Evolutionary conservation across 2,113 vertebrate genomes (phyloP), one percentile per base, ranked within the genome.

Genomic region (Eublepharis macularius): DNA sequence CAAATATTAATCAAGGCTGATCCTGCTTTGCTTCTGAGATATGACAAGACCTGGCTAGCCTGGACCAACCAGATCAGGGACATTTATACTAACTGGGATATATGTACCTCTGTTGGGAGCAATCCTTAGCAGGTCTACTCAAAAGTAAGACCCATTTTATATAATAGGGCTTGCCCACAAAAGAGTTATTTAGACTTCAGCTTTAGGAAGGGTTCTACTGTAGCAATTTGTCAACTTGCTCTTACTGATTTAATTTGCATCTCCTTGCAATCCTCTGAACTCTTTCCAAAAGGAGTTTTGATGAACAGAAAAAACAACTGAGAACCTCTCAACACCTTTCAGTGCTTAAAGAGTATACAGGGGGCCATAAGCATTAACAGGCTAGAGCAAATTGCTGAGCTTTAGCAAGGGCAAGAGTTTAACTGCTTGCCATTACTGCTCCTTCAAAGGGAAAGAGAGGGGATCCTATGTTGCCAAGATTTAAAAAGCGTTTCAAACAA

Each of bases 401-500:
- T 88, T 81, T 83, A 88, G 73, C 54, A 86, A 63, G 75, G 80
- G 82, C 63, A n/a, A 87, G 5, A 45, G 74, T 86, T 91, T 77
- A 79, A 91, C 54, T 89, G 32, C 79, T 49, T 86, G 82, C 83
- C 1, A 0, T 84, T 87, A 82, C 9, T 87, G 68, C 73, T 70
- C 57, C 83, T 91, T 85, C 83, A 86, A 41, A 87, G 51, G 77
- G 83, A 92, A 88, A 7, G 24, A 77, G 90, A 72, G 34, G 19
- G 80, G 54, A 82, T 51, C 54, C 89, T 86, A 74, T 86, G 85
- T 1, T 80, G 57, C 60, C 34, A 45, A 83, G 29, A 1, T 82
- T 57, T 29, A 65, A 69, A 57, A 75, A 92, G 63, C 80, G 88
- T 43, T 68, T 85, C 83, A 89, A 93, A 84, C 74, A 87, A 91